A percentile compares a stretch with the other conserved stretches of the same genome.
Evolutionary conservation across 35 echinoderm and acorn worm species (phyloP).

Genomic region (Chiridota heheva): DNA sequence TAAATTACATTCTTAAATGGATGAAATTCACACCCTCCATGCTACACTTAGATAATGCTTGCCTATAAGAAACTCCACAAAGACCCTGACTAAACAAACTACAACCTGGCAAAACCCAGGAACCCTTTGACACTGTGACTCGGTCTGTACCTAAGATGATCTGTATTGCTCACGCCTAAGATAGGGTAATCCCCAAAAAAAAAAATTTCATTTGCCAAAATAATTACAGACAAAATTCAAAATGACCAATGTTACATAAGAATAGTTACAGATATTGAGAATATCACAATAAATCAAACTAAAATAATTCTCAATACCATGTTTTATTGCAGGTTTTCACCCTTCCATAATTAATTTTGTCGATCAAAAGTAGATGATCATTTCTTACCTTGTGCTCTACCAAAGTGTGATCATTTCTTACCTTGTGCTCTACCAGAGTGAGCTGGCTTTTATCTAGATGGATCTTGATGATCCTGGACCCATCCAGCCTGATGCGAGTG

Average conservation of each 20-base stretch:
- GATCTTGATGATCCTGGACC: slow-evolving; percentile 85
- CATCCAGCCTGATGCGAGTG: slow-evolving; percentile 82
- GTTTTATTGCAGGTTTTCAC: background rate
- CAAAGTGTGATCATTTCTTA: background rate
- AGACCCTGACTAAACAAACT: too few relatives aligned
- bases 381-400: background rate
- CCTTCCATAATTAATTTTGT: background rate
- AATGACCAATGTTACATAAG: background rate
- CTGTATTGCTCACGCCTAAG: too few relatives aligned
- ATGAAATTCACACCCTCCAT: too few relatives aligned
- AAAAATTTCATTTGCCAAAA: too few relatives aligned
- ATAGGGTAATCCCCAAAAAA: too few relatives aligned
- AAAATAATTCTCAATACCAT: background rate
- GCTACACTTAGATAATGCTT: too few relatives aligned
- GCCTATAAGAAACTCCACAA: too few relatives aligned
- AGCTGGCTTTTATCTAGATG: slow-evolving; percentile 93
- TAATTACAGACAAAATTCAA: too few relatives aligned
- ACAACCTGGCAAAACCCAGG: too few relatives aligned
- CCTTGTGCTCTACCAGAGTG: slow-evolving; percentile 98
- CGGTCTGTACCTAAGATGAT: too few relatives aligned
- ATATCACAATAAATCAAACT: background rate
- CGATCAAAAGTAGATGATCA: background rate
- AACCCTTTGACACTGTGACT: too few relatives aligned
- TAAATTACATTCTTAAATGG: too few relatives aligned
- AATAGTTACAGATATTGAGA: background rate